Evolutionary conservation across 2,113 vertebrate species (phyloP), one percentile per base, ranked within the genome.

Genomic region (Pollachius pollachius): DNA sequence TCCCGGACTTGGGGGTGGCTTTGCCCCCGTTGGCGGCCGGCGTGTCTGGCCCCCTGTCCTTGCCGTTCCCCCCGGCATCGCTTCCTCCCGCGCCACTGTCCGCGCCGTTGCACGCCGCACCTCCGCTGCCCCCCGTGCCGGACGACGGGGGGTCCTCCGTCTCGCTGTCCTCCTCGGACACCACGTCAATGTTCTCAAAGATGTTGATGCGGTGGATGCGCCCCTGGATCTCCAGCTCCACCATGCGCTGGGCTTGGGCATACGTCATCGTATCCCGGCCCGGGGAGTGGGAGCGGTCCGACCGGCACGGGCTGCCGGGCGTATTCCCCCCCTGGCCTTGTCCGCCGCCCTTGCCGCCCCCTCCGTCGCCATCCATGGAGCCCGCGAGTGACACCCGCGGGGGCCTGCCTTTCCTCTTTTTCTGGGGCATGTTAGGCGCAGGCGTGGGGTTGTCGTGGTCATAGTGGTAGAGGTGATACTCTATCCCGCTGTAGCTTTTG

Each of bases 401-500:
- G 65, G 96, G 96, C 5, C 97, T 94, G 13, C 97, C 97, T 75
- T 99, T 99, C 76, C 96, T 95, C 88, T 95, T 98, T 74, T 97
- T 96, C 79, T 97, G 92, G 0, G 95, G 96, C 1, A 94, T 88
- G 73, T 93, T 87, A 85, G 94, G 96, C 0, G 93, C 93, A 2
- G 94, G 94, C 0, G 94, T 95, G 0, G 97, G 96, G 89, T 96
- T 97, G 83, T 97, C 97, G 64, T 99, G 97, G 87, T 99, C 97
- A 79, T 98, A 99, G 88, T 98, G 97, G 88, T 99, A 97, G 2
- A 99, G 94, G 79, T 99, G 97, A 84, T 99, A 99, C 84, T 99
- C 97, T 0, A 99, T 99, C 63, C 97, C 97, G 18, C 97, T 99
- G 92, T 97, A 99, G 89, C 97, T 98, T 88, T 97, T 99, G 88